These are phyloP conservation scores for Clavelina lepadiformis DNA, from an alignment of 23 tunicate species.

Conservation along the genomic window DNA sequence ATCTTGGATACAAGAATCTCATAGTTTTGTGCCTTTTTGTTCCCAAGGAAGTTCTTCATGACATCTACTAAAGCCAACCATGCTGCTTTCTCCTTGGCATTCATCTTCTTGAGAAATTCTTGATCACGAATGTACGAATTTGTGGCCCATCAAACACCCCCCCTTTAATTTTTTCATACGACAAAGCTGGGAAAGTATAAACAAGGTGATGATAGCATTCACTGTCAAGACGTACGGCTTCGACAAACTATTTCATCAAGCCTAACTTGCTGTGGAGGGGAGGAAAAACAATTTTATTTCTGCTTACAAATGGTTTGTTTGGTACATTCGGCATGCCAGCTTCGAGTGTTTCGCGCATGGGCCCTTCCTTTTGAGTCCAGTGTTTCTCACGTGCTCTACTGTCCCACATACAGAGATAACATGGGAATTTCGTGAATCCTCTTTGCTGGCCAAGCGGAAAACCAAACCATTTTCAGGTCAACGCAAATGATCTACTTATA, in stretches of 20 bases:
- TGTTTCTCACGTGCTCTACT: no score
- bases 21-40: conserved; percentile 17
- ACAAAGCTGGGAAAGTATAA: conserved; percentile 1
- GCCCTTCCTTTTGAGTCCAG: no score
- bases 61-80: conserved; percentile 20
- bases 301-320: no score
- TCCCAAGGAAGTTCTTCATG: conserved; percentile 16
- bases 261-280: conserved; percentile 3
- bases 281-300: no score
- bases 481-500: no score
- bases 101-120: conserved; percentile 6
- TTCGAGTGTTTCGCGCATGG: no score
- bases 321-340: no score
- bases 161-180: not conserved
- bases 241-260: conserved; percentile 3
- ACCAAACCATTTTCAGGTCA: no score
- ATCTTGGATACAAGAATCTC: conserved; percentile 5
- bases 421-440: no score
- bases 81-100: conserved; percentile 17
- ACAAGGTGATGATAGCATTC: conserved; percentile 2
- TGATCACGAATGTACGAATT: conserved; percentile 16
- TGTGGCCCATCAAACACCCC: conserved; percentile 17
- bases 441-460: no score
- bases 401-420: no score
- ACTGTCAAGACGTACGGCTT: conserved; percentile 1